Percentiles rank a stretch among this genome's conserved stretches.
These are phyloP conservation scores for Camponotus pennsylvanicus DNA, from an alignment of 1,140 invertebrate species.

Conservation along the genomic window DNA sequence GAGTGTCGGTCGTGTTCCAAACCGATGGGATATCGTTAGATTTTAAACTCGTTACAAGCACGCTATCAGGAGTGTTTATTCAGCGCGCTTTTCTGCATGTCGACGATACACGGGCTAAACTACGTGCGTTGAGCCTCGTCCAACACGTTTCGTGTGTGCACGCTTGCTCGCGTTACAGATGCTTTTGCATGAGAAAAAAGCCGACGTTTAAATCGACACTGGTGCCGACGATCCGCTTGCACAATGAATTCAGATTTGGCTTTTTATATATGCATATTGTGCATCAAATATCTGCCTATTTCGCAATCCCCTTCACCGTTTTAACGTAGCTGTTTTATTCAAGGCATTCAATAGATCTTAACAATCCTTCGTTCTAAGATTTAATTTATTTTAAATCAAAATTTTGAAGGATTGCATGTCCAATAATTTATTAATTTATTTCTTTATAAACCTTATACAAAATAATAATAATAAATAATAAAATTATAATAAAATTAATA, in stretches of 20 bases:
- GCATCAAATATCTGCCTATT: constrained; percentile 59
- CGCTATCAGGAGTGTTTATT: constrained; percentile 71
- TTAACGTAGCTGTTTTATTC: constrained; percentile 2
- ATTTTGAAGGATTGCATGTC: too few species aligned
- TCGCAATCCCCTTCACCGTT: constrained; percentile 51
- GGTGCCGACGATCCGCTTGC: constrained; percentile 65
- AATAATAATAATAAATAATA: too few species aligned
- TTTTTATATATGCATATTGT: constrained; percentile 64
- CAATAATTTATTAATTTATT: too few species aligned
- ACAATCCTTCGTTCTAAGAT: background rate
- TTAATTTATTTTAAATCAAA: background rate
- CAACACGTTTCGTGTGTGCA: constrained; percentile 25
- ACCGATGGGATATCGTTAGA: constrained; percentile 67
- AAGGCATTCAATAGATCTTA: background rate
- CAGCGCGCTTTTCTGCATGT: constrained; percentile 71
- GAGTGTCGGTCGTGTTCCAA: constrained; percentile 36
- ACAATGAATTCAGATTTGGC: constrained; percentile 70
- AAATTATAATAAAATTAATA: too few species aligned
- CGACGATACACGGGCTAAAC: constrained; percentile 65
- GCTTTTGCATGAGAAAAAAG: constrained; percentile 22
- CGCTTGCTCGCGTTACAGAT: constrained; percentile 55
- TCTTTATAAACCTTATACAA: too few species aligned
- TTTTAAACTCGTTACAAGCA: constrained; percentile 71
- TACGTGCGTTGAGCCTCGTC: constrained; percentile 57
- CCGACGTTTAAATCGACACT: constrained; percentile 57